Evolutionary conservation across 2,888 invertebrate genomes (phyloP).

Genomic region (Sceliomorpha sp.): DNA sequence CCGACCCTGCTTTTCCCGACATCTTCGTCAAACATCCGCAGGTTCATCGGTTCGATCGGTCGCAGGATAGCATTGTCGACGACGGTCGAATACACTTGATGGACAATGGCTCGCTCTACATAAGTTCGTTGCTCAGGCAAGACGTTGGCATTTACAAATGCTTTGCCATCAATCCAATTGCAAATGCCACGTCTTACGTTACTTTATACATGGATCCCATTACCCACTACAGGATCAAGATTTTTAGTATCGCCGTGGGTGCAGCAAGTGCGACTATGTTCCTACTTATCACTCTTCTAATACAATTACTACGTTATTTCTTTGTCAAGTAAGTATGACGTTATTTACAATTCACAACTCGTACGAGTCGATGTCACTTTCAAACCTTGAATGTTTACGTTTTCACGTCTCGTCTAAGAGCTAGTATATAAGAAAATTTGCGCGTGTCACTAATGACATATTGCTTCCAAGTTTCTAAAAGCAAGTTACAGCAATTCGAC

Average conservation of each 20-base stretch:
- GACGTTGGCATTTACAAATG: conserved; percentile 94
- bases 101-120: conserved; percentile 89
- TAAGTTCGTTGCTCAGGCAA: conserved; percentile 86
- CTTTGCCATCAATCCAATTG: conserved; percentile 91
- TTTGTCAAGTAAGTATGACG: conserved; percentile 85
- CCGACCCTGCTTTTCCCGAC: conserved; percentile 85
- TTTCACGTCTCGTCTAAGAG: too few relatives aligned
- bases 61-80: conserved; percentile 62
- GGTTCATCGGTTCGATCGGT: conserved; percentile 82
- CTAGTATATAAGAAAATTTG: too few relatives aligned
- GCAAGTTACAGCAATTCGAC: too few relatives aligned
- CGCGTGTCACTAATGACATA: too few relatives aligned
- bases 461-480: too few relatives aligned
- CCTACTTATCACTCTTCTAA: conserved; percentile 88
- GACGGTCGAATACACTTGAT: conserved; percentile 85
- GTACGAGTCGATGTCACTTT: too few relatives aligned
- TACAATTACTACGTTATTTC: conserved; percentile 88
- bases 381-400: too few relatives aligned
- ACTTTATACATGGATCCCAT: conserved; percentile 91
- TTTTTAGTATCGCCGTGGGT: conserved; percentile 91
- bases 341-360: too few relatives aligned
- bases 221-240: conserved; percentile 90
- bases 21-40: conserved; percentile 85
- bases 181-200: conserved; percentile 88
- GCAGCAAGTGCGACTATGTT: conserved; percentile 89